Conservation (phyloP, 2,797 vertebrate genomes). For the Crocidura indochinensis region DNA sequence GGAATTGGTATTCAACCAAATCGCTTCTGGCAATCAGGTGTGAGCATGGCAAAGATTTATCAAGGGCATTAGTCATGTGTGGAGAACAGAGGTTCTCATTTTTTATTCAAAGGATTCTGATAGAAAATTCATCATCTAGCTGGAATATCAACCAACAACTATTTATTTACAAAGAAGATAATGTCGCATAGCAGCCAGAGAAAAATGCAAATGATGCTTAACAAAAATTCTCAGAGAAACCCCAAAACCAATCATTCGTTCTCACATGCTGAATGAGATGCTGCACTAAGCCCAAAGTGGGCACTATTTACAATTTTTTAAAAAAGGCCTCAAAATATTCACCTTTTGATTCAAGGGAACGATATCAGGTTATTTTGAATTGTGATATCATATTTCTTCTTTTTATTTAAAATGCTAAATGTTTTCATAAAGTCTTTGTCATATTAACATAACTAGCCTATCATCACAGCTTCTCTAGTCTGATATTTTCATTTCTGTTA, state of each 20-base stretch:
- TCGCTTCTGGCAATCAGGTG: conserved; percentile 49
- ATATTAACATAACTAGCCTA: background rate
- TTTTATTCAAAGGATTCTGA: conserved; percentile 63
- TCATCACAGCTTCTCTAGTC: background rate
- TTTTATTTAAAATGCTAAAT: background rate
- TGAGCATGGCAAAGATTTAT: conserved; percentile 57
- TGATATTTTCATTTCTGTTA: conserved; percentile 41
- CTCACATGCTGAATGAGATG: conserved; percentile 52
- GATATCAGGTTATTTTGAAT: conserved; percentile 37
- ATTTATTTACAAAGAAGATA: conserved; percentile 65
- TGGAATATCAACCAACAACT: conserved; percentile 60
- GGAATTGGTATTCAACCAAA: conserved; percentile 44
- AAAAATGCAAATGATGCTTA: conserved; percentile 71
- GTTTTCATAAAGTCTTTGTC: conserved; percentile 37
- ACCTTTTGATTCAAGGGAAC: conserved; percentile 53
- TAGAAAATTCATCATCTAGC: conserved; percentile 69
- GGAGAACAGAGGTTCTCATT: conserved; percentile 50
- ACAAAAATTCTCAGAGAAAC: conserved; percentile 64
- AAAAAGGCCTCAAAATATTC: conserved; percentile 53
- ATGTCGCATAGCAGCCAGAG: conserved; percentile 53
- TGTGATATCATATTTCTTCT: background rate
- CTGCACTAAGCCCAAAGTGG: background rate
- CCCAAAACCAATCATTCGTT: conserved; percentile 36
- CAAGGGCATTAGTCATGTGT: conserved; percentile 44
- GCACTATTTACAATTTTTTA: background rate